A percentile compares a stretch with the other conserved stretches of the same genome.
These are phyloP conservation scores for Falco novaeseelandiae DNA, from an alignment of 2,797 vertebrate genomes.

Conservation along the genomic window DNA sequence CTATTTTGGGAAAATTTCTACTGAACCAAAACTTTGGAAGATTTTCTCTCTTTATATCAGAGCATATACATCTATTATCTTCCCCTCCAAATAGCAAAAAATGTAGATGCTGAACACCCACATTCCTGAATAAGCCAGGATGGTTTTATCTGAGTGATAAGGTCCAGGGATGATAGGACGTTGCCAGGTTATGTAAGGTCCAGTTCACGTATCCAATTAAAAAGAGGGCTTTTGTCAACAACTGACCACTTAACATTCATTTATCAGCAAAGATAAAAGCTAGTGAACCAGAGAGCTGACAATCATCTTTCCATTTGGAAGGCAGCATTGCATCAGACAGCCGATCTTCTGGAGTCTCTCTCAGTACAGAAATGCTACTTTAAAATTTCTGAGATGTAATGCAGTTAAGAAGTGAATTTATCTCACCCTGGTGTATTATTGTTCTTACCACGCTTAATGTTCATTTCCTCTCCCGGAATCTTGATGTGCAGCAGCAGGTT, in stretches of 20 bases:
- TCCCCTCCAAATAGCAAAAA: neutral
- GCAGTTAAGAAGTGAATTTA: conserved; percentile 47
- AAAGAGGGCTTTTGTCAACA: conserved; percentile 54
- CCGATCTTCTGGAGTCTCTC: neutral
- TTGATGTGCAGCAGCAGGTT: conserved; percentile 61
- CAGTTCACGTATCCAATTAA: conserved; percentile 53
- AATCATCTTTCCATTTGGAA: conserved; percentile 28
- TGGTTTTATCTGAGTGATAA: conserved; percentile 44
- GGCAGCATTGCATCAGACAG: neutral
- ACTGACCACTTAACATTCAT: conserved; percentile 10
- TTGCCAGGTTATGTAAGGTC: conserved; percentile 52
- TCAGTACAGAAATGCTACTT: conserved; percentile 28
- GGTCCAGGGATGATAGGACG: conserved; percentile 24
- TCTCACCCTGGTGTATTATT: conserved; percentile 50
- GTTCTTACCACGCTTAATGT: conserved; percentile 31
- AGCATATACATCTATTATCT: neutral
- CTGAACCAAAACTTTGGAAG: neutral
- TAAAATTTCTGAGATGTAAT: conserved; percentile 14
- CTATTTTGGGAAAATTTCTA: conserved; percentile 9
- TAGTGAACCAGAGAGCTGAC: conserved; percentile 19
- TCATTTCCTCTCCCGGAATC: conserved; percentile 64
- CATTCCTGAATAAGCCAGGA: neutral
- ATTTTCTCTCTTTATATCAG: neutral
- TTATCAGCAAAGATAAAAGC: conserved; percentile 49
- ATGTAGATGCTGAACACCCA: neutral